phyloP scores from a whole-genome alignment of 2,113 vertebrate genomes.

The Neolamprologus variostigma region DNA sequence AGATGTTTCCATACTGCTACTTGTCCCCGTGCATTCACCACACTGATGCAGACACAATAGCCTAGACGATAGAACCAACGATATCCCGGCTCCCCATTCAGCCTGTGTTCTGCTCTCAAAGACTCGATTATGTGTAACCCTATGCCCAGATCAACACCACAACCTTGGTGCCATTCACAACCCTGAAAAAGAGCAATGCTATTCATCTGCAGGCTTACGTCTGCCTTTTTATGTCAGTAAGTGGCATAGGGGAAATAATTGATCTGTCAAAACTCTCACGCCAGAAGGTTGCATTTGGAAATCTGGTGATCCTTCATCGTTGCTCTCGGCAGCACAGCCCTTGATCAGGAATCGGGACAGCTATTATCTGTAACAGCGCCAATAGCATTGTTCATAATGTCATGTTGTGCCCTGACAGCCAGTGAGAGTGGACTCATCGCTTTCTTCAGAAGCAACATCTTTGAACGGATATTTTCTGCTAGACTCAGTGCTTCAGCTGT shows the following conservation, averaged over 20 bases:
- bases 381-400: neutral
- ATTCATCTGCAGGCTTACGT: constrained; percentile 2
- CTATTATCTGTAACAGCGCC: constrained; percentile 12
- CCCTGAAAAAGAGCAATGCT: constrained; percentile 5
- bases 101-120: constrained; percentile 35
- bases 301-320: constrained; percentile 10
- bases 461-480: neutral
- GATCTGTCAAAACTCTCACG: constrained; percentile 40
- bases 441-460: neutral
- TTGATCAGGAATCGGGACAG: constrained; percentile 24
- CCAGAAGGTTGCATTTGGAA: constrained; percentile 2
- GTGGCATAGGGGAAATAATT: constrained; percentile 13
- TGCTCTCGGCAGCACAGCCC: neutral
- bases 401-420: neutral
- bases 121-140: constrained; percentile 55
- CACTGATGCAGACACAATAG: constrained; percentile 39
- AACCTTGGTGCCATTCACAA: constrained; percentile 24
- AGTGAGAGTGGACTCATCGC: neutral
- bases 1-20: constrained; percentile 51
- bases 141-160: constrained; percentile 21
- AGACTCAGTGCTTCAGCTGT: neutral
- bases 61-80: constrained; percentile 23
- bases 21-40: constrained; percentile 21
- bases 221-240: neutral
- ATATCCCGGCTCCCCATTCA: constrained; percentile 48